Evolutionary conservation across 2,888 invertebrate species (phyloP).

Genomic region (Sesamia inferens): DNA sequence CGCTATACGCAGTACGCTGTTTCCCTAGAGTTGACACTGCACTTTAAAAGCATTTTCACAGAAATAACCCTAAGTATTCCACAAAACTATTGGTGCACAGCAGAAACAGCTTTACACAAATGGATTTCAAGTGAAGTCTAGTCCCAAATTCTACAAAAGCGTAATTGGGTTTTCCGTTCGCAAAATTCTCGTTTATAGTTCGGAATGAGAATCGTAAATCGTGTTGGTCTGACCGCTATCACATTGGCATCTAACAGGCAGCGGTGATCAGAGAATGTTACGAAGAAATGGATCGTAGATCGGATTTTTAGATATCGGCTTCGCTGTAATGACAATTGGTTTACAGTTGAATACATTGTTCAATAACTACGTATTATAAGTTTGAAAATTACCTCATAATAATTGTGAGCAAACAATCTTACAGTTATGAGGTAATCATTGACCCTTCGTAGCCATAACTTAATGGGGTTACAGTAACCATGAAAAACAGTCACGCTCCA

Average conservation of each 20-base stretch:
- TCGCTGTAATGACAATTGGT: background rate
- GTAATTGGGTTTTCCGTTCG: slow-evolving; percentile 39
- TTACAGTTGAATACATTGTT: slow-evolving; percentile 2
- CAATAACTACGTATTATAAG: background rate
- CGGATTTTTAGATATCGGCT: slow-evolving; percentile 11
- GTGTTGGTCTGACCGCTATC: slow-evolving; percentile 28
- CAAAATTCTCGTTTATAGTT: slow-evolving; percentile 32
- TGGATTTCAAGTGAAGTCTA: background rate
- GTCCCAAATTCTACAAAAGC: slow-evolving; percentile 8
- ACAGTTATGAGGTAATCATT: background rate
- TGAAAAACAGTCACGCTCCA: slow-evolving; percentile 3
- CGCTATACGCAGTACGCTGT: background rate
- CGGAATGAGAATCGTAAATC: slow-evolving; percentile 37
- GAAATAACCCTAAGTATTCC: background rate
- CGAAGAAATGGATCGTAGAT: slow-evolving; percentile 27
- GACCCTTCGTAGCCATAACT: background rate
- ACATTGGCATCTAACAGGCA: slow-evolving; percentile 22
- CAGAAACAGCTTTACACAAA: background rate
- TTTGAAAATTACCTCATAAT: background rate
- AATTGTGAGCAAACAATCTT: background rate
- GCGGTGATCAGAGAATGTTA: slow-evolving; percentile 15
- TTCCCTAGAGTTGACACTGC: too few relatives aligned
- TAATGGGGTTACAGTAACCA: slow-evolving; percentile 1
- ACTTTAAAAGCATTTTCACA: background rate
- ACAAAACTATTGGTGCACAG: background rate